phyloP scores from a whole-genome alignment of 2,113 vertebrate species.

The Macaca nemestrina region DNA sequence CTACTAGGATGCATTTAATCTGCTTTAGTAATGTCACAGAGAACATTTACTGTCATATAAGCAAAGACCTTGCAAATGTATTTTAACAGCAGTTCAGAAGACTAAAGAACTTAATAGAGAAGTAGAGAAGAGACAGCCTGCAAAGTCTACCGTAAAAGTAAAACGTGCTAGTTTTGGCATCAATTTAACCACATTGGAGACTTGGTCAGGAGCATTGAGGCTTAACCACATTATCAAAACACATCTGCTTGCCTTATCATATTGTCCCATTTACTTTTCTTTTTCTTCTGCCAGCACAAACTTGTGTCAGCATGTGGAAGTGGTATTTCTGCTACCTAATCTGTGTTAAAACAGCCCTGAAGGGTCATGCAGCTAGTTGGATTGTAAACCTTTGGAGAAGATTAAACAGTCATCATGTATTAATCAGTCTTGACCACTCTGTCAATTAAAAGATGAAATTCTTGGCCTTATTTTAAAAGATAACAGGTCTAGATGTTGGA shows the following conservation, averaged over 20 bases:
- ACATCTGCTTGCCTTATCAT: not conserved
- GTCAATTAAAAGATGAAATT: not conserved
- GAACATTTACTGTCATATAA: not conserved
- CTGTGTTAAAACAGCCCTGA: not conserved
- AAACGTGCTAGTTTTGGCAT: not conserved
- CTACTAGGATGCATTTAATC: not conserved
- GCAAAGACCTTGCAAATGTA: not conserved
- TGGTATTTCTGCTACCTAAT: constrained; percentile 33
- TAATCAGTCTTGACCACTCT: not conserved
- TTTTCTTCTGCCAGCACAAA: constrained; percentile 26
- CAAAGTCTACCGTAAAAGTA: not conserved
- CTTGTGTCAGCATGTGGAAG: not conserved
- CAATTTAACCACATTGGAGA: not conserved
- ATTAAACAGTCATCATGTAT: not conserved
- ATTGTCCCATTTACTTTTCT: not conserved
- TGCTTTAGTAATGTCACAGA: not conserved
- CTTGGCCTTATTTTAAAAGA: constrained; percentile 45
- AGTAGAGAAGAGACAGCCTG: not conserved
- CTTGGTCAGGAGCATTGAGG: not conserved
- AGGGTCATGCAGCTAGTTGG: not conserved
- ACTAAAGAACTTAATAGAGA: not conserved
- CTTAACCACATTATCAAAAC: not conserved
- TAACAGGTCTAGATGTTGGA: constrained; percentile 21
- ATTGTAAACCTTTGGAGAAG: constrained; percentile 39
- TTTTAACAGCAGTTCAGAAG: constrained; percentile 28